These are phyloP conservation scores for Pangasianodon hypophthalmus DNA, from an alignment of 2,113 vertebrate genomes.

Conservation along the genomic window DNA sequence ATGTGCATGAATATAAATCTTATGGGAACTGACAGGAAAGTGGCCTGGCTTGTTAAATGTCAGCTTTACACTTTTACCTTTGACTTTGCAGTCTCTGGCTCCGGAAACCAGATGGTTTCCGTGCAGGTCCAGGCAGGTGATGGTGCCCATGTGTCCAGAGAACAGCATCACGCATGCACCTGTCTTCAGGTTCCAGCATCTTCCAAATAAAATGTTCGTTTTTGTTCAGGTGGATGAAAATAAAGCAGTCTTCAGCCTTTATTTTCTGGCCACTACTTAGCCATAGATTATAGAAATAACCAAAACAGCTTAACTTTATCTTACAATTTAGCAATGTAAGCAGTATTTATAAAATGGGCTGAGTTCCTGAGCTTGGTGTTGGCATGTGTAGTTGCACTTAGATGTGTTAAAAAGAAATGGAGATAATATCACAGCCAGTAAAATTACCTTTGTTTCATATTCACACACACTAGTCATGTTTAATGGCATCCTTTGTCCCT, in stretches of 20 bases:
- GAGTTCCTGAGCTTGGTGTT: not conserved
- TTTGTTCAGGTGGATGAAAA: not conserved
- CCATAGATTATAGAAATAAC: not conserved
- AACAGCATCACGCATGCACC: conserved; percentile 74
- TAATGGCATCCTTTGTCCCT: not conserved
- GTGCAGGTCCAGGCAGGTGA: conserved; percentile 81
- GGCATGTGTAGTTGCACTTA: not conserved
- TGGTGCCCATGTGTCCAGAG: conserved; percentile 74
- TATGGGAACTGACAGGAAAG: not conserved
- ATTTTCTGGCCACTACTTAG: not conserved
- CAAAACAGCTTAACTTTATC: not conserved
- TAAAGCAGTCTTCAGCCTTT: not conserved
- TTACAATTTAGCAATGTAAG: not conserved
- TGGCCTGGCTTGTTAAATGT: not conserved
- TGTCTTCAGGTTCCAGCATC: conserved; percentile 82
- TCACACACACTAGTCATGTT: not conserved
- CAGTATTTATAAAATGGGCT: too few species aligned
- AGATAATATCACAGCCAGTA: not conserved
- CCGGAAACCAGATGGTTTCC: conserved; percentile 80
- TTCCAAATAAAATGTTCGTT: conserved; percentile 52
- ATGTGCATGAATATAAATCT: not conserved
- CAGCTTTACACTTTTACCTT: conserved; percentile 75
- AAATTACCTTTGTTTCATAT: not conserved
- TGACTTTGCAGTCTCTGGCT: conserved; percentile 80
- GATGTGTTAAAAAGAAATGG: not conserved